Evolutionary conservation across 2,113 vertebrate species (phyloP).

Genomic region (Fulmarus glacialis): DNA sequence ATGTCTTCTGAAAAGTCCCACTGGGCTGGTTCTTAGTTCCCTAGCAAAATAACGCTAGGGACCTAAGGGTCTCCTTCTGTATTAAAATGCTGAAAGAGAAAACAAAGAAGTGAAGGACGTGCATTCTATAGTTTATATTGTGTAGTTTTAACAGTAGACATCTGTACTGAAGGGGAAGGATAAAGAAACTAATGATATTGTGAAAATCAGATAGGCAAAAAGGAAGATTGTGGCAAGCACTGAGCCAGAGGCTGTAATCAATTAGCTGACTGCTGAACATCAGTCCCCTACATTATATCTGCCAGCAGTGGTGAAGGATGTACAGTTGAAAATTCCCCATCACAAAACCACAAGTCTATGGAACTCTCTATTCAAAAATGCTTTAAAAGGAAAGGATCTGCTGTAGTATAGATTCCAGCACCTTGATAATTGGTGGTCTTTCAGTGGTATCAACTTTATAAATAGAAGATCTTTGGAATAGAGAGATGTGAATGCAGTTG

Average conservation of each 20-base stretch:
- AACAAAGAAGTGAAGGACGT: not conserved
- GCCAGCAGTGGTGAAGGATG: not conserved
- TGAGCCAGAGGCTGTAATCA: not conserved
- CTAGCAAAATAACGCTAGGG: not conserved
- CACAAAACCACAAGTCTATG: not conserved
- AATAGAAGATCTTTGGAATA: not conserved
- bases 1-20: not conserved
- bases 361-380: not conserved
- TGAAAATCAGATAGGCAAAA: not conserved
- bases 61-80: not conserved
- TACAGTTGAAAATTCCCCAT: not conserved
- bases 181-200: not conserved
- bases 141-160: not conserved
- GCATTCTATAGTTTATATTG: not conserved
- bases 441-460: not conserved
- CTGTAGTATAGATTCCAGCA: not conserved
- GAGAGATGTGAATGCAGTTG: not conserved
- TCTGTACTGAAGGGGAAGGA: not conserved
- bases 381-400: not conserved
- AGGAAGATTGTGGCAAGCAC: not conserved
- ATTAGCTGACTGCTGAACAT: conserved; percentile 8
- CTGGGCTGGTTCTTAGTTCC: not conserved
- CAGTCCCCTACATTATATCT: not conserved
- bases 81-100: not conserved
- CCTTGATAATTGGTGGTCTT: not conserved